These are phyloP conservation scores for Bellardia bayeri DNA, from an alignment of 2,888 invertebrate genomes.

Conservation along the genomic window DNA sequence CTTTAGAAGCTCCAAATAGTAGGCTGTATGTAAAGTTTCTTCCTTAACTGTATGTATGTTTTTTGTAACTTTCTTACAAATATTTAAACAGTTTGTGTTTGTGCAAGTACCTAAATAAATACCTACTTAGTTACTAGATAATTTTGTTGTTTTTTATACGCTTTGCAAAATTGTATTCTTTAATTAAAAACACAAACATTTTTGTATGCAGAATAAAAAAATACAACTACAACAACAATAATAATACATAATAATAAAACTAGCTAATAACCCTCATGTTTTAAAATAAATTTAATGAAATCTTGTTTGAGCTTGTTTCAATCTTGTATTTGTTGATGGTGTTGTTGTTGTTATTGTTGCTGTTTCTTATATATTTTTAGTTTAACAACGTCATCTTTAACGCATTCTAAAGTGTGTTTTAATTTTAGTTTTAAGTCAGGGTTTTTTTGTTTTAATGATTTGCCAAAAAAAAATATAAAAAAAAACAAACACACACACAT, in stretches of 20 bases:
- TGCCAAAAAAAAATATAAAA: conserved; percentile 45
- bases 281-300: conserved; percentile 21
- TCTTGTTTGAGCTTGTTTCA: conserved; percentile 4
- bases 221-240: background rate
- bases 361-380: conserved; percentile 17
- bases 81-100: background rate
- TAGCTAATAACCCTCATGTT: conserved; percentile 40
- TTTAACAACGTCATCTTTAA: conserved; percentile 61
- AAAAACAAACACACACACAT: background rate
- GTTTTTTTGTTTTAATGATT: conserved; percentile 28
- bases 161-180: background rate
- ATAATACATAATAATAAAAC: conserved; percentile 5
- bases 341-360: conserved; percentile 19
- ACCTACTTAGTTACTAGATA: background rate
- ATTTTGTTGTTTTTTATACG: background rate
- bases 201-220: background rate
- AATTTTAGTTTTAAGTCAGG: conserved; percentile 44
- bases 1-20: too few species aligned
- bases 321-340: background rate
- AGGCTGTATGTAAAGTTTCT: too few species aligned
- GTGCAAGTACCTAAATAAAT: too few species aligned
- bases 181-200: background rate
- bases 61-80: background rate
- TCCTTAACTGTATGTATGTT: background rate
- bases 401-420: conserved; percentile 61